phyloP scores from a whole-genome alignment of 2,113 vertebrate species.

The Dolichallabes microphthalmus region DNA sequence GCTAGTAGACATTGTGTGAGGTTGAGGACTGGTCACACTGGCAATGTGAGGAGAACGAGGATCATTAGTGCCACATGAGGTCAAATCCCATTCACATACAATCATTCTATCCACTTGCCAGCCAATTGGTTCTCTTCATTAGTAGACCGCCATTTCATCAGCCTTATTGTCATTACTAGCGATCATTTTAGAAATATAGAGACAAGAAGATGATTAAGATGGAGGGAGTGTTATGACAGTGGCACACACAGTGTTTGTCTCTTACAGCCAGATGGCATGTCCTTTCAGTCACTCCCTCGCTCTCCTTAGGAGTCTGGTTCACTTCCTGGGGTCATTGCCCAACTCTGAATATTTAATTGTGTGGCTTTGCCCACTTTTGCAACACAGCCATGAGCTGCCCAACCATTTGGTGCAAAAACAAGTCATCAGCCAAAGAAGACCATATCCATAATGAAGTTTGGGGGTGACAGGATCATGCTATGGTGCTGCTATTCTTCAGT shows the following conservation, averaged over 20 bases:
- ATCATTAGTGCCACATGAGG: background rate
- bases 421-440: background rate
- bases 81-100: background rate
- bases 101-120: background rate
- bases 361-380: conserved; percentile 39
- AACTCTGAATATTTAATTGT: background rate
- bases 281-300: conserved; percentile 23
- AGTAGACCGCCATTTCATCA: background rate
- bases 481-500: background rate
- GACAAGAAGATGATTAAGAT: background rate
- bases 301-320: conserved; percentile 39
- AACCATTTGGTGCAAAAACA: conserved; percentile 43
- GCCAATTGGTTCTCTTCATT: conserved; percentile 1
- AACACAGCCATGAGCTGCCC: conserved; percentile 55
- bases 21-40: background rate
- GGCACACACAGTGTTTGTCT: background rate
- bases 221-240: background rate
- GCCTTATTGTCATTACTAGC: background rate
- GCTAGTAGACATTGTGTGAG: background rate
- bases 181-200: background rate
- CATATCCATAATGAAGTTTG: background rate
- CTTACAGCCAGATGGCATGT: conserved; percentile 17
- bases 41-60: background rate
- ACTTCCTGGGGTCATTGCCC: conserved; percentile 43
- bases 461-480: background rate